These are phyloP conservation scores for Spilarctia lutea DNA, from an alignment of 2,888 invertebrate species.

Conservation along the genomic window DNA sequence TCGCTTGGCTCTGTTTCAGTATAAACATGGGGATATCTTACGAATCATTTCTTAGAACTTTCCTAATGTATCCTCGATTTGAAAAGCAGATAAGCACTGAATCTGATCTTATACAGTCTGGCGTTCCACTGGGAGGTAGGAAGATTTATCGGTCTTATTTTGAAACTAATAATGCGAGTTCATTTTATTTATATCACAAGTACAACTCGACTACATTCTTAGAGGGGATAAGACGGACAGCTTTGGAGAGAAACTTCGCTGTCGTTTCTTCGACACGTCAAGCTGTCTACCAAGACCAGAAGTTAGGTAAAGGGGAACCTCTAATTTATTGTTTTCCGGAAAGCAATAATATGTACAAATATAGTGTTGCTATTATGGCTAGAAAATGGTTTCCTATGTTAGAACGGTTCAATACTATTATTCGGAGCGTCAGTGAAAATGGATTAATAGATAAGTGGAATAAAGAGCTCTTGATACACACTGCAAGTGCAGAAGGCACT, in stretches of 20 bases:
- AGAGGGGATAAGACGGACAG: slow-evolving; percentile 75
- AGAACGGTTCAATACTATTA: slow-evolving; percentile 77
- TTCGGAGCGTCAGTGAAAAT: slow-evolving; percentile 81
- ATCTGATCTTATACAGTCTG: slow-evolving; percentile 76
- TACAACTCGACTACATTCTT: slow-evolving; percentile 77
- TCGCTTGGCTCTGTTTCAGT: slow-evolving; percentile 81
- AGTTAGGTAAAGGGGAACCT: slow-evolving; percentile 75
- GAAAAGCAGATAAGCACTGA: slow-evolving; percentile 82
- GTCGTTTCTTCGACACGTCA: slow-evolving; percentile 80
- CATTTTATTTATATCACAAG: slow-evolving; percentile 82
- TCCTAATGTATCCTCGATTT: slow-evolving; percentile 83
- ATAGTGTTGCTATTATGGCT: slow-evolving; percentile 79
- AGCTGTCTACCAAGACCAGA: slow-evolving; percentile 79
- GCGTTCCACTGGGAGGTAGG: slow-evolving; percentile 79
- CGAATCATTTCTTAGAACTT: slow-evolving; percentile 83
- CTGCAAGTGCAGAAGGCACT: slow-evolving; percentile 58
- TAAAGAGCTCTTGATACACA: slow-evolving; percentile 74
- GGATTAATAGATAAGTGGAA: slow-evolving; percentile 84
- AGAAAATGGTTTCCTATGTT: slow-evolving; percentile 82
- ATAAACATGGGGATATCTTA: slow-evolving; percentile 83
- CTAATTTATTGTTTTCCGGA: slow-evolving; percentile 81
- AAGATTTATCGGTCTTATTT: slow-evolving; percentile 83
- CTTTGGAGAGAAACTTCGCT: slow-evolving; percentile 76
- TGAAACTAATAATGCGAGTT: slow-evolving; percentile 80
- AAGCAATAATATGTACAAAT: slow-evolving; percentile 80